Evolutionary conservation across 2,113 vertebrate species (phyloP).

Genomic region (Todiramphus saurophagus): DNA sequence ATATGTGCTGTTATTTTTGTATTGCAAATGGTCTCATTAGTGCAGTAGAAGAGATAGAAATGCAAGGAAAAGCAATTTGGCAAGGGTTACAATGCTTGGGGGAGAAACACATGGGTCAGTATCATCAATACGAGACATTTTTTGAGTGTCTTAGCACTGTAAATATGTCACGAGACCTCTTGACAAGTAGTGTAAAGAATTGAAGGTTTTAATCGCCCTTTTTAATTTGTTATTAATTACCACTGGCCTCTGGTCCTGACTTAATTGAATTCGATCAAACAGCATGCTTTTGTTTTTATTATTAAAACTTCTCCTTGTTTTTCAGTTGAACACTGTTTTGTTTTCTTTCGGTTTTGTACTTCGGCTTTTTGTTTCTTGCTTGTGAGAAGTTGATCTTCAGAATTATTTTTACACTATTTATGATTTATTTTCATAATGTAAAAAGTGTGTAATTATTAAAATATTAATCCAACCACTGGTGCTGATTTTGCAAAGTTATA

Average conservation of each 20-base stretch:
- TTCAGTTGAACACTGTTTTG: conserved; percentile 67
- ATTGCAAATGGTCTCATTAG: conserved; percentile 68
- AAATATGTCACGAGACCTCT: conserved; percentile 62
- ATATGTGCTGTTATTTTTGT: conserved; percentile 79
- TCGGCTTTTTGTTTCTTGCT: conserved; percentile 77
- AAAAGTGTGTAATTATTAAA: conserved; percentile 86
- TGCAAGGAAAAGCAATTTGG: conserved; percentile 56
- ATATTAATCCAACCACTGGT: conserved; percentile 73
- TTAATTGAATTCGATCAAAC: conserved; percentile 46
- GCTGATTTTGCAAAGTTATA: conserved; percentile 67
- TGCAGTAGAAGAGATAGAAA: conserved; percentile 60
- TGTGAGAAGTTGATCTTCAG: conserved; percentile 86
- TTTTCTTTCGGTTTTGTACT: conserved; percentile 74
- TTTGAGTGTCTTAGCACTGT: conserved; percentile 66
- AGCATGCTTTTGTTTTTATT: conserved; percentile 61
- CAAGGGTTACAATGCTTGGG: conserved; percentile 55
- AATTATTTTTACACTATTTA: conserved; percentile 90
- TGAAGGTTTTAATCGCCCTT: conserved; percentile 53
- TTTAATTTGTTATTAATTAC: conserved; percentile 67
- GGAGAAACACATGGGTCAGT: conserved; percentile 40
- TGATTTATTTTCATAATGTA: conserved; percentile 87
- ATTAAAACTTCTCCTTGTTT: conserved; percentile 68
- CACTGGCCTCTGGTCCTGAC: conserved; percentile 60
- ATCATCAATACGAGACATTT: conserved; percentile 51
- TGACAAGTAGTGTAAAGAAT: conserved; percentile 62